Evolutionary conservation across 1,140 invertebrate species (phyloP).

Genomic region (Drosophila lacteicornis): DNA sequence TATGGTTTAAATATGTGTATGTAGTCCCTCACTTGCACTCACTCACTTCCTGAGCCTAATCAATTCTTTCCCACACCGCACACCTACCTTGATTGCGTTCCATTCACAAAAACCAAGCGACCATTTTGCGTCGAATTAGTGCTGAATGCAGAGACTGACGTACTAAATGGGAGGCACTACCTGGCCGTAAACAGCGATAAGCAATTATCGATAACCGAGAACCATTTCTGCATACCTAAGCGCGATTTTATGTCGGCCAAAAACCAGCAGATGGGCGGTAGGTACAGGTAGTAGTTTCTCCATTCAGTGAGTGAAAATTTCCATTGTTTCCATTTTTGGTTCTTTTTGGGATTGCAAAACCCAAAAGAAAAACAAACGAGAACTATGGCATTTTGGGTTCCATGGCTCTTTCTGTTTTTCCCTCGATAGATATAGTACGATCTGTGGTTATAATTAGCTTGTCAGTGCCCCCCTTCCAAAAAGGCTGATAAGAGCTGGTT

Average conservation of each 20-base stretch:
- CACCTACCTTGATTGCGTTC: slow-evolving; percentile 20
- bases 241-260: slow-evolving; percentile 41
- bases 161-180: slow-evolving; percentile 31
- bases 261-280: slow-evolving; percentile 16
- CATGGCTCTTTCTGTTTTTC: slow-evolving; percentile 4
- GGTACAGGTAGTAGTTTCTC: slow-evolving; percentile 13
- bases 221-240: slow-evolving; percentile 67
- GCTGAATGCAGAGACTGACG: slow-evolving; percentile 30
- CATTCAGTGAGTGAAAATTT: slow-evolving; percentile 41
- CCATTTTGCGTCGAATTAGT: slow-evolving; percentile 39
- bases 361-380: not conserved
- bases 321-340: slow-evolving; percentile 37
- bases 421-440: slow-evolving; percentile 41
- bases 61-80: slow-evolving; percentile 6
- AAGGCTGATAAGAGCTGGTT: slow-evolving; percentile 68
- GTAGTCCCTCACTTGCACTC: slow-evolving; percentile 22
- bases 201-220: slow-evolving; percentile 60
- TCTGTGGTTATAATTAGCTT: slow-evolving; percentile 61
- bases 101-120: slow-evolving; percentile 57
- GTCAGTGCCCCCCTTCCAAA: slow-evolving; percentile 33
- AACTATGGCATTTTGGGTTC: slow-evolving; percentile 11
- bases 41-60: slow-evolving; percentile 30
- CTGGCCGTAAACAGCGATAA: slow-evolving; percentile 53
- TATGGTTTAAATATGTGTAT: slow-evolving; percentile 22
- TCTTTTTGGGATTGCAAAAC: slow-evolving; percentile 8